Evolutionary conservation across 2,113 vertebrate species (phyloP).

Genomic region (Pterocles burchelli): DNA sequence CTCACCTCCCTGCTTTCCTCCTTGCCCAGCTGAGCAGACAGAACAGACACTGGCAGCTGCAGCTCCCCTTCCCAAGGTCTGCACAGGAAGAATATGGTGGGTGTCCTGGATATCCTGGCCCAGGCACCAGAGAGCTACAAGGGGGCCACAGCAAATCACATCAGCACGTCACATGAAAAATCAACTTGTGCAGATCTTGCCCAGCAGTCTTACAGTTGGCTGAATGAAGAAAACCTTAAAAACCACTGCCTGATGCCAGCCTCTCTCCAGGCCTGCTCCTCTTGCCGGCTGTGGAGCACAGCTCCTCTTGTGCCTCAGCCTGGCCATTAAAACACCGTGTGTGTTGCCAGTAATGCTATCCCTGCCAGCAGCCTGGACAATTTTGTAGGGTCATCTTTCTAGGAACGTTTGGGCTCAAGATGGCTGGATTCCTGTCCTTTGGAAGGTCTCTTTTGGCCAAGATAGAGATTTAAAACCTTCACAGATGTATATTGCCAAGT

Average conservation of each 20-base stretch:
- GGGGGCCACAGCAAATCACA: not conserved
- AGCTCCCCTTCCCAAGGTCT: not conserved
- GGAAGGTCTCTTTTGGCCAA: not conserved
- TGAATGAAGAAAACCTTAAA: not conserved
- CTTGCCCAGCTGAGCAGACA: not conserved
- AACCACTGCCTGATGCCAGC: not conserved
- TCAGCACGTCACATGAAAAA: not conserved
- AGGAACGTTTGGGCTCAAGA: conserved; percentile 43
- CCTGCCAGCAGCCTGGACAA: not conserved
- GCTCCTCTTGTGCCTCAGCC: not conserved
- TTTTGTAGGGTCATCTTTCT: not conserved
- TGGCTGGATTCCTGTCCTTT: not conserved
- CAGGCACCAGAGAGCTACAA: not conserved
- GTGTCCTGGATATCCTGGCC: not conserved
- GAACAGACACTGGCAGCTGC: not conserved
- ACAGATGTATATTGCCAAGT: not conserved
- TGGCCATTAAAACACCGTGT: not conserved
- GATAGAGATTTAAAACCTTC: not conserved
- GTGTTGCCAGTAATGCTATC: not conserved
- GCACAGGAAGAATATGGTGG: not conserved
- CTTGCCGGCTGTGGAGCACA: not conserved
- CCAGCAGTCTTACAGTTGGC: not conserved
- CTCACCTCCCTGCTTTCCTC: not conserved
- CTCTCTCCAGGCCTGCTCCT: not conserved
- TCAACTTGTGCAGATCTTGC: not conserved